Percentiles rank a stretch among this genome's conserved stretches.
phyloP scores from a whole-genome alignment of 2,888 invertebrate genomes.

The Eulithis testata region DNA sequence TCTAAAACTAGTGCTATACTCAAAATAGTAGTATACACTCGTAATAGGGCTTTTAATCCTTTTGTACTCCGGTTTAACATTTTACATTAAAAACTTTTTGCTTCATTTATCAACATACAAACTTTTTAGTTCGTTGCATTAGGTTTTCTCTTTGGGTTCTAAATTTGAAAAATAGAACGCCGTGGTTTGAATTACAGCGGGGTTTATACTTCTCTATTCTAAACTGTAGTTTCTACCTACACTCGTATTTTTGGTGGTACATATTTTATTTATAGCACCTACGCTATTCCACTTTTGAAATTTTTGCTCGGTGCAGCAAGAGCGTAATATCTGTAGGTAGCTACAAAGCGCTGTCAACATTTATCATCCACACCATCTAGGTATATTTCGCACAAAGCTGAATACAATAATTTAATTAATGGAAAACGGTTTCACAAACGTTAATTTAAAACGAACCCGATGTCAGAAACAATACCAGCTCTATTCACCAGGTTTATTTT shows the following conservation, averaged over 20 bases:
- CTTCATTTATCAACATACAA: conserved; percentile 1
- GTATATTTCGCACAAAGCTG: neutral
- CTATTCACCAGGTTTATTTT: neutral
- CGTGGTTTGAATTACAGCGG: neutral
- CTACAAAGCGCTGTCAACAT: neutral
- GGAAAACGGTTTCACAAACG: neutral
- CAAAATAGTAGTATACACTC: too few relatives aligned
- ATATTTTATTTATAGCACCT: too few relatives aligned
- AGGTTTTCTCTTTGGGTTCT: neutral
- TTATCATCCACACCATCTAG: neutral
- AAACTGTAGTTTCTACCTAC: too few relatives aligned
- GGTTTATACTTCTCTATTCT: too few relatives aligned
- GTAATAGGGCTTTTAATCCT: too few relatives aligned
- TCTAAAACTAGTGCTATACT: too few relatives aligned
- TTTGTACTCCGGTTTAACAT: neutral
- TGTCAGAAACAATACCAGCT: conserved; percentile 5
- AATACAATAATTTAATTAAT: neutral
- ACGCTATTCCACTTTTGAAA: too few relatives aligned
- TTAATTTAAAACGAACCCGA: neutral
- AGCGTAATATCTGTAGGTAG: too few relatives aligned
- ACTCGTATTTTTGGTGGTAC: too few relatives aligned
- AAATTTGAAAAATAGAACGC: neutral
- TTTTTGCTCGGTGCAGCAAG: too few relatives aligned
- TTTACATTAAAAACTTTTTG: conserved; percentile 1
- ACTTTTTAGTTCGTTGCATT: neutral